phyloP scores from a whole-genome alignment of 2,888 invertebrate genomes.

The Heteromurus nitidus region DNA sequence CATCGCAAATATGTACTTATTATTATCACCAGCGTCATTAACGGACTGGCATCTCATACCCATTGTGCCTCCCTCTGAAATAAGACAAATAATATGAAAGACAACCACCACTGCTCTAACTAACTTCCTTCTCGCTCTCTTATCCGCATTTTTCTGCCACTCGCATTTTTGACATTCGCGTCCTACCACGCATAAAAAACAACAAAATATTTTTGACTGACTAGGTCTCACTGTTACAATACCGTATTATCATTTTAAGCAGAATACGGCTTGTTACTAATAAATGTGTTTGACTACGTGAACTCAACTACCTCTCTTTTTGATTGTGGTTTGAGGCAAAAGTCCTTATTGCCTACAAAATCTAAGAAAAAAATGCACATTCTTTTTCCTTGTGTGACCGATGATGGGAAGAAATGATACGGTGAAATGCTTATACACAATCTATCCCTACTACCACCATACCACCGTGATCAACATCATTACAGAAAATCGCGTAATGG shows the following conservation, averaged over 20 bases:
- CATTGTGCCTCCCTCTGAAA: constrained; percentile 28
- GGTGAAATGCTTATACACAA: not conserved
- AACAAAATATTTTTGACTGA: too few species aligned
- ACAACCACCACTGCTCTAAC: too few species aligned
- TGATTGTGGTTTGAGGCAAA: constrained; percentile 1
- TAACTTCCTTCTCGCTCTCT: too few species aligned
- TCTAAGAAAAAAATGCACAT: not conserved
- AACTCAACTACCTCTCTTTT: not conserved
- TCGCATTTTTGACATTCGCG: too few species aligned
- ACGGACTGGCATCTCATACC: constrained; percentile 23
- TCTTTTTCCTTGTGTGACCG: not conserved
- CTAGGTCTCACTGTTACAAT: too few species aligned
- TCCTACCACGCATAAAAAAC: too few species aligned
- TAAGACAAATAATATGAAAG: too few species aligned
- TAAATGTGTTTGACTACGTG: too few species aligned
- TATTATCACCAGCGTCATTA: constrained; percentile 19
- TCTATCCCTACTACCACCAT: not conserved
- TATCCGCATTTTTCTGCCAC: too few species aligned
- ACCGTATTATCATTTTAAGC: too few species aligned
- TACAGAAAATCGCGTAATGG: constrained; percentile 27
- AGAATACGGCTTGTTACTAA: too few species aligned
- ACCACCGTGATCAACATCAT: constrained; percentile 13
- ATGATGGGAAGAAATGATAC: constrained; percentile 13
- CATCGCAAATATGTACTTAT: too few species aligned
- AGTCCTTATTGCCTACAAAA: not conserved